These are phyloP conservation scores for Elaphurus davidianus DNA, from an alignment of 2,113 vertebrate species.

Conservation along the genomic window DNA sequence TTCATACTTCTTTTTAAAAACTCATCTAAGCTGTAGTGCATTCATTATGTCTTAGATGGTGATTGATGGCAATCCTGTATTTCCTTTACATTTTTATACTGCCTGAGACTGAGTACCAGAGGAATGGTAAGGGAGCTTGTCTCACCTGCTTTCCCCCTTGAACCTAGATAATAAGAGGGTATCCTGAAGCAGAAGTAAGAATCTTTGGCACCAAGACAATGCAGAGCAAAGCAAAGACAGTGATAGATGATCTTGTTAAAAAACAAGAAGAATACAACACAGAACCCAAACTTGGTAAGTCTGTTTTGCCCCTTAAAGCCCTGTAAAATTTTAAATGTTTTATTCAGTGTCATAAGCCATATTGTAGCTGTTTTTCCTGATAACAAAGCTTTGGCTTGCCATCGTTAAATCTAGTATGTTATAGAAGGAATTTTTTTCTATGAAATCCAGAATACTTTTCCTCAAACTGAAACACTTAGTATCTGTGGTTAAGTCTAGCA, in stretches of 20 bases:
- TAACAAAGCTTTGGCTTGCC: not conserved
- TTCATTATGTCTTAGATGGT: not conserved
- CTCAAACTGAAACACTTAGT: not conserved
- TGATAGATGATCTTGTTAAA: conserved; percentile 87
- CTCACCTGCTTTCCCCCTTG: conserved; percentile 6
- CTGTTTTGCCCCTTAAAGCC: not conserved
- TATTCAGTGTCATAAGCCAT: not conserved
- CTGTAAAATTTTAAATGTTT: not conserved
- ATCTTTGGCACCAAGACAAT: conserved; percentile 86
- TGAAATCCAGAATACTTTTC: not conserved
- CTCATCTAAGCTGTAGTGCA: not conserved
- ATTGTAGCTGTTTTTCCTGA: not conserved
- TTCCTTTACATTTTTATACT: conserved; percentile 33
- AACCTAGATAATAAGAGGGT: conserved; percentile 87
- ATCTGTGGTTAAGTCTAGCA: not conserved
- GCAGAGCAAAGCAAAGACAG: conserved; percentile 89
- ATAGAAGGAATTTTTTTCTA: not conserved
- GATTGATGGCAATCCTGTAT: not conserved
- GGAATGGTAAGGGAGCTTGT: not conserved
- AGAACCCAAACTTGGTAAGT: conserved; percentile 77
- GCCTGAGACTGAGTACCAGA: not conserved
- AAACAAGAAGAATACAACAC: conserved; percentile 56
- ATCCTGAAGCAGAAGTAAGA: conserved; percentile 84
- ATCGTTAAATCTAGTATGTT: not conserved
- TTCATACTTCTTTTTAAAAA: not conserved